phyloP scores from a whole-genome alignment of 1,140 invertebrate genomes.

The Lepidurus arcticus region DNA sequence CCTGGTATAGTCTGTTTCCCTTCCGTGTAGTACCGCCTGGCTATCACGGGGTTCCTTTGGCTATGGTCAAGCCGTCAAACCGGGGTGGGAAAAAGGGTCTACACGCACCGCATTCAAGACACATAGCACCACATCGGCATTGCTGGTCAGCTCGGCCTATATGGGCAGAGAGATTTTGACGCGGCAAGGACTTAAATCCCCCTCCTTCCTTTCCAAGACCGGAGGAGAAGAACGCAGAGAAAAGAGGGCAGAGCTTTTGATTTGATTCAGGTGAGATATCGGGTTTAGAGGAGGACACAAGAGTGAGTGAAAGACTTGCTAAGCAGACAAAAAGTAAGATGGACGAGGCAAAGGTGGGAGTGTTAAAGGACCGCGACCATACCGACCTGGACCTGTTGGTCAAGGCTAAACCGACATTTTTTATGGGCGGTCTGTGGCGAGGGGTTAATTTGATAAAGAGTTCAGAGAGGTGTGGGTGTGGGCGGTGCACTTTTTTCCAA shows the following conservation, averaged over 20 bases:
- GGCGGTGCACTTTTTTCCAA: no score
- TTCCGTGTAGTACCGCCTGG: no score
- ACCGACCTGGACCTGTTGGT: slow-evolving; percentile 1
- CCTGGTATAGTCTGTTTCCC: no score
- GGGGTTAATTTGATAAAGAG: no score
- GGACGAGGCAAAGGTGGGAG: slow-evolving; percentile 2
- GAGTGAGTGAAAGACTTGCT: slow-evolving; percentile 21
- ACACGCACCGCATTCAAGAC: no score
- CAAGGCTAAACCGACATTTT: neutral
- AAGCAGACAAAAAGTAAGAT: slow-evolving; percentile 20
- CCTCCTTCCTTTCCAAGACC: neutral
- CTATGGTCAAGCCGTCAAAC: no score
- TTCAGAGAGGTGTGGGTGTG: no score
- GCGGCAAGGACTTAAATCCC: neutral
- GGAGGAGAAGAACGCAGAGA: neutral
- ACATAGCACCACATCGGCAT: neutral
- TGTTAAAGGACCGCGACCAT: neutral
- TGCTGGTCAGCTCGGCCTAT: neutral
- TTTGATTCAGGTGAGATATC: slow-evolving; percentile 22
- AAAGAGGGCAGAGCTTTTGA: slow-evolving; percentile 11
- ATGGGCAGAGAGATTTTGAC: slow-evolving; percentile 4
- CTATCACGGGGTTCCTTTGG: no score
- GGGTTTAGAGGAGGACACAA: slow-evolving; percentile 14
- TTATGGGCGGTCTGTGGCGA: no score
- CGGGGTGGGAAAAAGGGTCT: no score